These are phyloP conservation scores for Iphiclides podalirius DNA, from an alignment of 2,888 invertebrate genomes.

Conservation along the genomic window DNA sequence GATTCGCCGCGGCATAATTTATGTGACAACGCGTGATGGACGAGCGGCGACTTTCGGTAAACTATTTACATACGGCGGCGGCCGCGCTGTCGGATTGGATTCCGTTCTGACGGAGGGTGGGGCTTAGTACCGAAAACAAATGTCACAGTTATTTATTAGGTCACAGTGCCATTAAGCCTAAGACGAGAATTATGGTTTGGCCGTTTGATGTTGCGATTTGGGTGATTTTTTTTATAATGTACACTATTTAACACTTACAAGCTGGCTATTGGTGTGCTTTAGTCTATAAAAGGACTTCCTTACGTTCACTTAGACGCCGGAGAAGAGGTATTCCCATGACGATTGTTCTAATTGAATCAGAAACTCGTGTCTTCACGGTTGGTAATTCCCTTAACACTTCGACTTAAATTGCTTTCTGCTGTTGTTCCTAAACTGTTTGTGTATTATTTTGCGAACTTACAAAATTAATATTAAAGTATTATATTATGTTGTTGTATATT, in stretches of 20 bases:
- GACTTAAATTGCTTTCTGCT: conserved; percentile 63
- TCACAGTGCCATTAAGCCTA: conserved; percentile 71
- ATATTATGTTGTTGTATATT: too few species aligned
- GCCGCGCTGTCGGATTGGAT: conserved; percentile 77
- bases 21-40: conserved; percentile 80
- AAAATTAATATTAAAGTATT: too few species aligned
- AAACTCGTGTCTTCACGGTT: conserved; percentile 46
- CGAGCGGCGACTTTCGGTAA: conserved; percentile 80
- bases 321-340: conserved; percentile 45
- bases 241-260: too few species aligned
- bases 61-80: conserved; percentile 79
- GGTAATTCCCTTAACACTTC: conserved; percentile 65
- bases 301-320: too few species aligned
- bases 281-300: too few species aligned
- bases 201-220: not conserved
- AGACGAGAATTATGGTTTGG: conserved; percentile 36
- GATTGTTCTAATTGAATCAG: conserved; percentile 68
- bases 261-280: too few species aligned
- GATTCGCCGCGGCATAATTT: conserved; percentile 81
- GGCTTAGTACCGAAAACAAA: conserved; percentile 79
- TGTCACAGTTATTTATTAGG: conserved; percentile 79
- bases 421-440: conserved; percentile 31
- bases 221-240: too few species aligned
- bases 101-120: conserved; percentile 78
- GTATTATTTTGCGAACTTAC: conserved; percentile 26